These are phyloP conservation scores for Callipepla squamata DNA, from an alignment of 2,113 vertebrate species.

Conservation along the genomic window DNA sequence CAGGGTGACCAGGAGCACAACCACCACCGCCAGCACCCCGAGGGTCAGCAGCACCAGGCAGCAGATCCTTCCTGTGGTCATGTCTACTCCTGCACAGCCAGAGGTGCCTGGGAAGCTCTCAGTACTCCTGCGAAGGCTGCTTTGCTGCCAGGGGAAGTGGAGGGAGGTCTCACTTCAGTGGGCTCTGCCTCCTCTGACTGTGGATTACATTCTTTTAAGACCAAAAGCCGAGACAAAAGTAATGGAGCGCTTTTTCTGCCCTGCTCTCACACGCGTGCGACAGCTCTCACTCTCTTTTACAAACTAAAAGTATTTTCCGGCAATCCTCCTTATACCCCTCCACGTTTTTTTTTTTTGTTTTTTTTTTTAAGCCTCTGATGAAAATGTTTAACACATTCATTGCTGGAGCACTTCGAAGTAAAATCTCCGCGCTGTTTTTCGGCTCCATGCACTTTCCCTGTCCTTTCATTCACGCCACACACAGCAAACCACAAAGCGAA, in stretches of 20 bases:
- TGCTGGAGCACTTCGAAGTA: background rate
- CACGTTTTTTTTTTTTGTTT: background rate
- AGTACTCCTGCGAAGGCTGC: background rate
- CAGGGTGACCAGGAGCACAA: background rate
- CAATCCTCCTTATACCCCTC: background rate
- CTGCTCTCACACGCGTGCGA: background rate
- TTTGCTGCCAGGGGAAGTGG: background rate
- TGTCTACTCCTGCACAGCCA: rapidly evolving
- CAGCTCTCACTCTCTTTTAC: background rate
- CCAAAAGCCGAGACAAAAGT: background rate
- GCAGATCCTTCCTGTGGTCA: slow-evolving; percentile 18
- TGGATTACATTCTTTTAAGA: background rate
- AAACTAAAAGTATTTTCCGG: background rate
- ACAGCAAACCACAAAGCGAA: background rate
- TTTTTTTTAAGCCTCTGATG: background rate
- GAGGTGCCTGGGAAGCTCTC: background rate
- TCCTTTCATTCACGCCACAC: background rate
- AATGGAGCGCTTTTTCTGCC: background rate
- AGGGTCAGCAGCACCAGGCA: slow-evolving; percentile 46
- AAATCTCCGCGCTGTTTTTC: background rate
- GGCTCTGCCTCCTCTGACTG: background rate
- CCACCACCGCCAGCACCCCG: background rate
- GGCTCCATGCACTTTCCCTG: background rate
- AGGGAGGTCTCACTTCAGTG: background rate
- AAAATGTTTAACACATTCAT: slow-evolving; percentile 40